Evolutionary conservation across 2,113 vertebrate genomes (phyloP).

Genomic region (Pavo muticus): DNA sequence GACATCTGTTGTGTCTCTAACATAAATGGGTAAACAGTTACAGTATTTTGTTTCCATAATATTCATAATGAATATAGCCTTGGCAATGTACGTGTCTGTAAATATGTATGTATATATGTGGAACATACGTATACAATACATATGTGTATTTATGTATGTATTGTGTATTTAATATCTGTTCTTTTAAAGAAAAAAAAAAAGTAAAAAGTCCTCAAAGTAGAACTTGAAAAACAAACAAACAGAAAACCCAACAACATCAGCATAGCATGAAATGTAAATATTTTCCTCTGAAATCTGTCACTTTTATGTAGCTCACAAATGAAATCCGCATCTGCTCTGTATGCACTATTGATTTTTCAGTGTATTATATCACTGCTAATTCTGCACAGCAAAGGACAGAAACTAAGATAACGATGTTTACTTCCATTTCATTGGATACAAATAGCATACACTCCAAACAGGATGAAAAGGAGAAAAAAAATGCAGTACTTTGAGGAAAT

Average conservation of each 20-base stretch:
- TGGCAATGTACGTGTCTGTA: neutral
- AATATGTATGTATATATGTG: neutral
- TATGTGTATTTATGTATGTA: neutral
- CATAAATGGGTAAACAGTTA: neutral
- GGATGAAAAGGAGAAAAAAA: neutral
- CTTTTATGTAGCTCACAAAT: neutral
- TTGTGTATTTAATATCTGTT: neutral
- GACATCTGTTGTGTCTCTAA: neutral
- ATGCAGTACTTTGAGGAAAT: neutral
- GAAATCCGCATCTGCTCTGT: neutral
- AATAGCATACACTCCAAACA: neutral
- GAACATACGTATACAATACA: neutral
- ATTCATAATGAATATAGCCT: neutral
- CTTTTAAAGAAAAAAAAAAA: neutral
- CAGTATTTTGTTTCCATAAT: neutral
- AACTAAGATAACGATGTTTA: neutral
- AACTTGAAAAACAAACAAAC: neutral
- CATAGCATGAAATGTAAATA: neutral
- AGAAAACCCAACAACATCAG: neutral
- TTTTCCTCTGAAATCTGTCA: neutral
- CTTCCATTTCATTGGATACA: neutral
- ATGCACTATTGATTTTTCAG: neutral
- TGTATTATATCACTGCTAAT: neutral
- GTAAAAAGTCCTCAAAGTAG: neutral
- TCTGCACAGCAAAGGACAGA: neutral